These are phyloP conservation scores for Acrobasis repandana DNA, from an alignment of 2,888 invertebrate species.

Conservation along the genomic window DNA sequence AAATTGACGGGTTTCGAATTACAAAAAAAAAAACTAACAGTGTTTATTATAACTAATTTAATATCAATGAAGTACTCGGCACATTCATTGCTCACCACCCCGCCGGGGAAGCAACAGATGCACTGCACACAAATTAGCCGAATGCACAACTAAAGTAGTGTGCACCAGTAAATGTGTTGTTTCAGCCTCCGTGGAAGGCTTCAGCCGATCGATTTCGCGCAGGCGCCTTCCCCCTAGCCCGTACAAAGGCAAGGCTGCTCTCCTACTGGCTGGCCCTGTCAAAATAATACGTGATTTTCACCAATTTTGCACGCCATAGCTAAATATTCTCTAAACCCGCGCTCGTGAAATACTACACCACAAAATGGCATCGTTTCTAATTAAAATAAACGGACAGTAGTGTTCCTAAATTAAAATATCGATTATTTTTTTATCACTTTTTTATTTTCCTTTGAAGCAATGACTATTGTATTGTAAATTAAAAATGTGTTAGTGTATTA, in stretches of 20 bases:
- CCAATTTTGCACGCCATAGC: constrained; percentile 49
- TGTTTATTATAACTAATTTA: neutral
- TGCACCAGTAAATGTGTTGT: constrained; percentile 15
- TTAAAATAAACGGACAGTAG: neutral
- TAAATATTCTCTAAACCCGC: constrained; percentile 26
- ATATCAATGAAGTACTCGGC: neutral
- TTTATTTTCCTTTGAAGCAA: constrained; percentile 36
- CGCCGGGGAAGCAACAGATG: constrained; percentile 16
- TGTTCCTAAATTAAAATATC: constrained; percentile 16
- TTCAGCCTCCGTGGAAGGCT: constrained; percentile 48
- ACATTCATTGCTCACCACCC: constrained; percentile 1
- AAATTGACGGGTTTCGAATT: neutral
- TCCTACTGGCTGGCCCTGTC: constrained; percentile 62
- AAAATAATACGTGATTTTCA: constrained; percentile 66
- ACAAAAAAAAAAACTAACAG: neutral
- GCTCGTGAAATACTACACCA: constrained; percentile 22
- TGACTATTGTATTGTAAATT: constrained; percentile 33
- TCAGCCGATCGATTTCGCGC: constrained; percentile 72
- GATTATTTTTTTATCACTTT: constrained; percentile 30
- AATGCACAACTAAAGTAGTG: neutral
- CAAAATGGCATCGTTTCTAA: constrained; percentile 24
- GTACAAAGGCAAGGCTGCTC: constrained; percentile 70
- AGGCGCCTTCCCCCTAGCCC: constrained; percentile 57
- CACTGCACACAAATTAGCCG: constrained; percentile 3
- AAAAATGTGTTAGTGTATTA: constrained; percentile 47